phyloP scores from a whole-genome alignment of 2,113 vertebrate genomes.

The Micromys minutus region DNA sequence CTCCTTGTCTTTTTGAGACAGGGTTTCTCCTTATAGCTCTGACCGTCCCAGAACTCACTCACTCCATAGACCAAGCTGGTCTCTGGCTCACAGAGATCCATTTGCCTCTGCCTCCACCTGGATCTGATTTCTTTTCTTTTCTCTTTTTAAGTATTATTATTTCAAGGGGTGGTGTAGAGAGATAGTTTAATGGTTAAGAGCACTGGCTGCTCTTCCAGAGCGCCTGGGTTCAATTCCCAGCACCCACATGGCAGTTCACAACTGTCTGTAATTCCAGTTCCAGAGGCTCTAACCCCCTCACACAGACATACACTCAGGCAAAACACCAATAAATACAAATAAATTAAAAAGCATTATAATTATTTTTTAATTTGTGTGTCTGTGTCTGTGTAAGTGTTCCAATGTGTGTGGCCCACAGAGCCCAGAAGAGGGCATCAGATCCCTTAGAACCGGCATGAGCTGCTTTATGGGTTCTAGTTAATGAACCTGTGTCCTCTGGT shows the following conservation, averaged over 20 bases:
- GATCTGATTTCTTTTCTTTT: background rate
- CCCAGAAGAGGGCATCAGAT: background rate
- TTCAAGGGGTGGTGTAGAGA: background rate
- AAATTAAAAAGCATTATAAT: background rate
- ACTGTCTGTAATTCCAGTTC: background rate
- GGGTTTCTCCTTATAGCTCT: background rate
- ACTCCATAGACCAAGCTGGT: background rate
- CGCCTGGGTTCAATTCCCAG: background rate
- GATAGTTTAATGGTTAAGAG: background rate
- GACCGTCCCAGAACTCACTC: background rate
- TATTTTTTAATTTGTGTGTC: background rate
- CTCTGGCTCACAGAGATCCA: background rate
- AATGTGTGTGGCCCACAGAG: background rate
- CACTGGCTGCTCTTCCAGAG: too few species aligned
- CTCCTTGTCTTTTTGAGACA: background rate
- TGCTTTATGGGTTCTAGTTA: background rate
- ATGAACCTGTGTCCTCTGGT: background rate
- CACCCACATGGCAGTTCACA: background rate
- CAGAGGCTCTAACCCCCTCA: background rate
- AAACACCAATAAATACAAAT: background rate
- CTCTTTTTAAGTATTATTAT: background rate
- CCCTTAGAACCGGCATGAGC: background rate
- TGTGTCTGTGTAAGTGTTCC: background rate
- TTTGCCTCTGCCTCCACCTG: background rate
- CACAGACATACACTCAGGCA: background rate